A percentile compares a stretch with the other conserved stretches of the same genome.
Evolutionary conservation across 2,888 invertebrate genomes (phyloP).

Genomic region (Proisotoma minuta): DNA sequence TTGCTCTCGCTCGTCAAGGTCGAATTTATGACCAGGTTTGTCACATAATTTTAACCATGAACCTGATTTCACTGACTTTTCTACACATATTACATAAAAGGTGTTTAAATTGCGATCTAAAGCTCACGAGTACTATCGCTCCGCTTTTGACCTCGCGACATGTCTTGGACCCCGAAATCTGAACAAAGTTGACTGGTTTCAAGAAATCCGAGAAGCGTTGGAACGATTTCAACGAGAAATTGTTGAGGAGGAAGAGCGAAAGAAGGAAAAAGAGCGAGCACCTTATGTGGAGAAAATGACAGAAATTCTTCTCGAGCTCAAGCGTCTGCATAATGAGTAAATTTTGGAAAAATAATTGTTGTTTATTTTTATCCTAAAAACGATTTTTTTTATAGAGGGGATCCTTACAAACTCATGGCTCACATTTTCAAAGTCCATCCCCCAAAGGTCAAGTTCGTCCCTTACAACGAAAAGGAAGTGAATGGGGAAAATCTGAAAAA

Average conservation of each 20-base stretch:
- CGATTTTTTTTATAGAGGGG: neutral
- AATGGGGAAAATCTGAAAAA: neutral
- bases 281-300: conserved; percentile 12
- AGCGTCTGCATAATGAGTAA: neutral
- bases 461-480: neutral
- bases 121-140: conserved; percentile 15
- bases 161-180: conserved; percentile 11
- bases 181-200: conserved; percentile 16
- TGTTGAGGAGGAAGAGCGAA: conserved; percentile 9
- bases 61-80: no score
- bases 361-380: neutral
- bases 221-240: conserved; percentile 11
- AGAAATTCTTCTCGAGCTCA: neutral
- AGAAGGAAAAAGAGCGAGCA: neutral
- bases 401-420: conserved; percentile 2
- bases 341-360: neutral
- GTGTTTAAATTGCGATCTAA: conserved; percentile 15
- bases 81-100: no score
- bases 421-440: conserved; percentile 12
- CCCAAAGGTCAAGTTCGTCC: neutral
- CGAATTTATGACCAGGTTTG: conserved; percentile 16
- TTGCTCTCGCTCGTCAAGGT: conserved; percentile 12
- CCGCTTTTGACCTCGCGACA: conserved; percentile 16
- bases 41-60: no score
- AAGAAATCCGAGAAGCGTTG: conserved; percentile 5